Percentiles rank a stretch among this genome's conserved stretches.
These are phyloP conservation scores for Gonioctena quinquepunctata DNA, from an alignment of 1,140 invertebrate genomes.

Conservation along the genomic window DNA sequence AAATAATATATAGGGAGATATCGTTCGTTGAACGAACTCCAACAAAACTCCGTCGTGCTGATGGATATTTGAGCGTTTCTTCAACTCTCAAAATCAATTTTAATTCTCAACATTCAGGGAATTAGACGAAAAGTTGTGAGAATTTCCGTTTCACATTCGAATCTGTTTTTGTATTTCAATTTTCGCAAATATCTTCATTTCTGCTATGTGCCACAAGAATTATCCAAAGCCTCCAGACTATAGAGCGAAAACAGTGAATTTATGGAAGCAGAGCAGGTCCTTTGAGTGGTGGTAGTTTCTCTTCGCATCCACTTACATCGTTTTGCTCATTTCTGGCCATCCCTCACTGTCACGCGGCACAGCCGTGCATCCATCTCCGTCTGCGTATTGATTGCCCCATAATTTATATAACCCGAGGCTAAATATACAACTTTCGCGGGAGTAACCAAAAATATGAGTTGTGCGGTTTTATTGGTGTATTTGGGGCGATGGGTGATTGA, in stretches of 20 bases:
- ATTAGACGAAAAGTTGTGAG: no score
- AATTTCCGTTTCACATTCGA: no score
- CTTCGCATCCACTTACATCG: conserved; percentile 39
- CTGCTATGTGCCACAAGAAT: no score
- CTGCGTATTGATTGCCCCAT: conserved; percentile 37
- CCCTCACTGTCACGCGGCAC: conserved; percentile 35
- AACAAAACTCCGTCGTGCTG: no score
- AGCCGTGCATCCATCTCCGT: conserved; percentile 36
- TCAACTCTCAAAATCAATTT: no score
- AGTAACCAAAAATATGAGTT: neutral
- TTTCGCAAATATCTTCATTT: no score
- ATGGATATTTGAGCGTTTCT: no score
- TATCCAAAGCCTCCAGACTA: neutral
- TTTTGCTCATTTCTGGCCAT: conserved; percentile 42
- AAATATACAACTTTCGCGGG: neutral
- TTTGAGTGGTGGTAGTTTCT: conserved; percentile 28
- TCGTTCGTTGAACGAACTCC: no score
- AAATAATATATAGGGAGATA: no score
- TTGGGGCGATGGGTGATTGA: no score
- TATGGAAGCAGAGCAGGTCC: conserved; percentile 14
- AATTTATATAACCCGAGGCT: conserved; percentile 33
- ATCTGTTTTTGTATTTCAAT: no score
- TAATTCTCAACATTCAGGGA: no score
- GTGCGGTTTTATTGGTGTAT: neutral
- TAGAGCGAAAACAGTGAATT: conserved; percentile 17